Evolutionary conservation across 1,140 invertebrate species (phyloP).

Genomic region (Aphelenchoides besseyi): DNA sequence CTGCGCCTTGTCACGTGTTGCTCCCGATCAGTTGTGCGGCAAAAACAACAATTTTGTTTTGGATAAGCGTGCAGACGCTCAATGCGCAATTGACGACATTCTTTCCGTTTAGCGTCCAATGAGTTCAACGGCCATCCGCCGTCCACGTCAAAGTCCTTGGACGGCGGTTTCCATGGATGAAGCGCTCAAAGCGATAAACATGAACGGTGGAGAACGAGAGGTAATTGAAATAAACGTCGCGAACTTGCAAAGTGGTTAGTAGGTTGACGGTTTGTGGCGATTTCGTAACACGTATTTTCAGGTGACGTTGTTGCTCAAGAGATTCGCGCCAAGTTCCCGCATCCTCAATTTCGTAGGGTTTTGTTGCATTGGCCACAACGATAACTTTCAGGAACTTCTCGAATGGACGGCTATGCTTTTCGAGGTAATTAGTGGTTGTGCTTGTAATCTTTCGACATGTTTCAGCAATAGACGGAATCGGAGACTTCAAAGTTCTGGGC

Average conservation of each 20-base stretch:
- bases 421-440: constrained; percentile 26
- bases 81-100: no score
- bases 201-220: not conserved
- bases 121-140: constrained; percentile 7
- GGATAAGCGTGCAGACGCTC: no score
- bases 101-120: no score
- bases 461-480: constrained; percentile 37
- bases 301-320: constrained; percentile 19
- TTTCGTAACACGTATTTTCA: not conserved
- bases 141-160: constrained; percentile 38
- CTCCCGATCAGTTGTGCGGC: no score
- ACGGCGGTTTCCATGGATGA: constrained; percentile 32
- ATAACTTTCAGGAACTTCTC: no score
- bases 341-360: constrained; percentile 29
- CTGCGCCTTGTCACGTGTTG: no score
- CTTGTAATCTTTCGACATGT: not conserved
- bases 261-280: not conserved
- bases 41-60: no score
- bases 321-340: not conserved
- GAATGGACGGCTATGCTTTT: constrained; percentile 54
- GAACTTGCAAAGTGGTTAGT: constrained; percentile 6
- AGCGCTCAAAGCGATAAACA: constrained; percentile 27
- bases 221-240: not conserved
- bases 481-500: constrained; percentile 31
- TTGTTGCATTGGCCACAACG: no score